A percentile compares a stretch with the other conserved stretches of the same genome.
These are phyloP conservation scores for Apis mellifera DNA, from an alignment of 1,140 invertebrate genomes.

Conservation along the genomic window DNA sequence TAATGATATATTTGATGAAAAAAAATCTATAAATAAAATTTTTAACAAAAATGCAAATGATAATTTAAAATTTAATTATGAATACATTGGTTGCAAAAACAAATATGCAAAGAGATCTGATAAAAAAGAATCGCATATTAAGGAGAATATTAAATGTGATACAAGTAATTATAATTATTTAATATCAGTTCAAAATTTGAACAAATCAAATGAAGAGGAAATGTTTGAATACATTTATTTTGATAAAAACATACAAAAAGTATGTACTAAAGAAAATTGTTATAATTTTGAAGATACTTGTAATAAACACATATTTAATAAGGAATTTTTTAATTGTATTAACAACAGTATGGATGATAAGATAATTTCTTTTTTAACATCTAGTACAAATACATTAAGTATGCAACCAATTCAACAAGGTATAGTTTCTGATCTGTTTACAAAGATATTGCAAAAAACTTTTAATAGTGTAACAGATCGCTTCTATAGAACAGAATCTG, in stretches of 20 bases:
- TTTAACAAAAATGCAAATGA: conserved; percentile 23
- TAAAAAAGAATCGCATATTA: neutral
- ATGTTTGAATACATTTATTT: conserved; percentile 7
- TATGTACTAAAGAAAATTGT: neutral
- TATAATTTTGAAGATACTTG: neutral
- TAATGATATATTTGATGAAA: conserved; percentile 23
- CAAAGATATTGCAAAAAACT: conserved; percentile 53
- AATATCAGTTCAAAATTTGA: neutral
- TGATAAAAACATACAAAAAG: neutral
- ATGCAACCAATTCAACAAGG: neutral
- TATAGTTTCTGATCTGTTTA: conserved; percentile 12
- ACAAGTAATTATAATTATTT: neutral
- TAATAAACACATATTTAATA: too few species aligned
- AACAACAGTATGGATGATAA: neutral
- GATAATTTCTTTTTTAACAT: neutral
- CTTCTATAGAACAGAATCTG: conserved; percentile 5
- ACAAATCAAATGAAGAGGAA: neutral
- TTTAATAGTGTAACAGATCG: conserved; percentile 41
- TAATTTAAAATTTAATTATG: neutral
- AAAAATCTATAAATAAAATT: conserved; percentile 9
- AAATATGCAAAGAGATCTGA: neutral
- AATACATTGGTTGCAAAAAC: neutral
- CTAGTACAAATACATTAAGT: neutral
- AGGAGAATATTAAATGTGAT: neutral
- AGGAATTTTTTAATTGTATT: neutral